A percentile compares a stretch with the other conserved stretches of the same genome.
These are phyloP conservation scores for Saccostrea cuccullata DNA, from an alignment of 1,140 invertebrate genomes.

Conservation along the genomic window DNA sequence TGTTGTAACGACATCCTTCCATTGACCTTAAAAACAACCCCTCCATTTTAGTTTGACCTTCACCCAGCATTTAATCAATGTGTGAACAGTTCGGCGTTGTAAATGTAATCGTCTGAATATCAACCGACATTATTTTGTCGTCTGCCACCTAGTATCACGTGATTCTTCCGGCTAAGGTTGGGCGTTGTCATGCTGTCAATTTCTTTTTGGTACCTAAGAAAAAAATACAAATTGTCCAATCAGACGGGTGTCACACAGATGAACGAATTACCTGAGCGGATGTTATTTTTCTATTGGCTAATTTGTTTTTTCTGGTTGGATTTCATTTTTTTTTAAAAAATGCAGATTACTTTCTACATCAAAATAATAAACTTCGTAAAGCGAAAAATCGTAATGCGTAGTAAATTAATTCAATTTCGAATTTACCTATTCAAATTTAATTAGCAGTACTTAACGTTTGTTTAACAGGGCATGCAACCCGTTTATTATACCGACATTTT, in stretches of 20 bases:
- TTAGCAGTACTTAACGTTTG: no score
- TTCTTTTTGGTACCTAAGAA: constrained; percentile 4
- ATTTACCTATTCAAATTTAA: no score
- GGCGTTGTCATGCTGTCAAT: constrained; percentile 15
- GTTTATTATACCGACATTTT: no score
- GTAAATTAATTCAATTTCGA: no score
- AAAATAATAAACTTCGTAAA: no score
- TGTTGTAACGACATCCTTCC: neutral
- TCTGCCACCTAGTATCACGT: constrained; percentile 19
- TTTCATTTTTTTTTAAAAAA: no score
- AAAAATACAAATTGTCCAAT: neutral
- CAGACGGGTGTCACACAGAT: constrained; percentile 4
- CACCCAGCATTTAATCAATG: constrained; percentile 13
- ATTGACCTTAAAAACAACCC: neutral
- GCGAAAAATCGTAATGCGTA: no score
- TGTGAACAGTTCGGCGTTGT: neutral
- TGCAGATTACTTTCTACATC: no score
- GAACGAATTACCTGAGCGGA: neutral
- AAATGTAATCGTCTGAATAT: constrained; percentile 12
- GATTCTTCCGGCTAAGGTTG: neutral
- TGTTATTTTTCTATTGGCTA: neutral
- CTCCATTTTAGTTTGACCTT: neutral
- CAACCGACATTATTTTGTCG: constrained; percentile 24
- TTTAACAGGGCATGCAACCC: no score
- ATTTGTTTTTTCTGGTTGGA: neutral